Conservation (phyloP, 1,140 invertebrate genomes). For the Caenorhabditis inopinata region DNA sequence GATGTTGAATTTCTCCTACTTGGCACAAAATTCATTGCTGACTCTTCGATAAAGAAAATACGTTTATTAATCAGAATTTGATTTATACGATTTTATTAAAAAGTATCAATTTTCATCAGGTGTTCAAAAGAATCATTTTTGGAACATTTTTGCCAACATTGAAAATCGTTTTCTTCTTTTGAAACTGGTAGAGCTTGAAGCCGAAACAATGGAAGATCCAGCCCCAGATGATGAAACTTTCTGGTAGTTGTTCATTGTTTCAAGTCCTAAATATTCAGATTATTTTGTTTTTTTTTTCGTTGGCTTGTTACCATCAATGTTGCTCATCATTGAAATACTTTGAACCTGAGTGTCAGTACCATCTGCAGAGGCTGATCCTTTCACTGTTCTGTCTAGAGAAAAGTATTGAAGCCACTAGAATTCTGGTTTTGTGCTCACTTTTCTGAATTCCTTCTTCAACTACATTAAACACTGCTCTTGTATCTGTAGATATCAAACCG, state of each 20-base stretch:
- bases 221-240: not conserved
- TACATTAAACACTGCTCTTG: not conserved
- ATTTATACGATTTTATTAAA: no score
- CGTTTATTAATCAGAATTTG: no score
- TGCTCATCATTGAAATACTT: not conserved
- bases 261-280: not conserved
- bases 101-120: no score
- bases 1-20: no score
- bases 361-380: not conserved
- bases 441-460: not conserved
- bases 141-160: not conserved
- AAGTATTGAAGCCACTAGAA: not conserved
- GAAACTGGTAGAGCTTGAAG: not conserved
- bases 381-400: not conserved
- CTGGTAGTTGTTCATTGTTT: slow-evolving; percentile 9
- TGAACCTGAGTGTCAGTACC: not conserved
- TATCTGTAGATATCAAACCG: not conserved
- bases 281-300: no score
- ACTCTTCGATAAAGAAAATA: no score
- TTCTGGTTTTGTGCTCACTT: not conserved
- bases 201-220: not conserved
- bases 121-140: no score
- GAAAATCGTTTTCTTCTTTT: slow-evolving; percentile 17
- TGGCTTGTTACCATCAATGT: not conserved
- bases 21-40: no score